These are phyloP conservation scores for Nomada flava DNA, from an alignment of 2,888 invertebrate genomes.

Conservation along the genomic window DNA sequence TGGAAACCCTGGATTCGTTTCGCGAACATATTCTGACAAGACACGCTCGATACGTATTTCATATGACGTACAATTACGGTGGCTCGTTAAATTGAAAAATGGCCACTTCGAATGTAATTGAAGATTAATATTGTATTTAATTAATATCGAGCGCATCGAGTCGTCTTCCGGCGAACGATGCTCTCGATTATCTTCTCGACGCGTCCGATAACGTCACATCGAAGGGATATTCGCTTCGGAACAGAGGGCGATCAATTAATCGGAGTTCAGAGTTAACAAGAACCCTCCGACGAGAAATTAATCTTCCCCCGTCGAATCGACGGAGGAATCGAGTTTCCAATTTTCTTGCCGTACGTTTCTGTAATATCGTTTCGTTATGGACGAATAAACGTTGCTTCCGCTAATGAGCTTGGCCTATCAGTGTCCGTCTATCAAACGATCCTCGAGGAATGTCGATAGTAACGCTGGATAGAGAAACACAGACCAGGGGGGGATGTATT, in stretches of 20 bases:
- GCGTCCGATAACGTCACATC: not conserved
- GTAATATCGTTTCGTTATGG: not conserved
- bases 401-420: constrained; percentile 28
- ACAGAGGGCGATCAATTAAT: too few relatives aligned
- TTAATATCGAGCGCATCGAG: not conserved
- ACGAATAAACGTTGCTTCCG: constrained; percentile 23
- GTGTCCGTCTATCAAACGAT: constrained; percentile 34
- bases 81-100: too few relatives aligned
- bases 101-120: too few relatives aligned
- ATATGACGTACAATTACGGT: too few relatives aligned
- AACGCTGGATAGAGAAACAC: constrained; percentile 1
- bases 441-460: constrained; percentile 47
- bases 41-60: too few relatives aligned
- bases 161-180: too few relatives aligned
- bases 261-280: not conserved
- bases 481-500: constrained; percentile 27
- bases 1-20: not conserved
- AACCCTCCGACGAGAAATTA: not conserved
- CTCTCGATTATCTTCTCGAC: too few relatives aligned
- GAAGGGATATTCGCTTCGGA: not conserved
- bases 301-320: not conserved
- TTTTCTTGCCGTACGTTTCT: not conserved
- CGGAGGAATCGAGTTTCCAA: not conserved
- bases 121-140: too few relatives aligned
- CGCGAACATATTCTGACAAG: too few relatives aligned